Base-by-base conservation (phyloP, 2,797 vertebrate genomes). In the Enteromius fasciolatus region DNA sequence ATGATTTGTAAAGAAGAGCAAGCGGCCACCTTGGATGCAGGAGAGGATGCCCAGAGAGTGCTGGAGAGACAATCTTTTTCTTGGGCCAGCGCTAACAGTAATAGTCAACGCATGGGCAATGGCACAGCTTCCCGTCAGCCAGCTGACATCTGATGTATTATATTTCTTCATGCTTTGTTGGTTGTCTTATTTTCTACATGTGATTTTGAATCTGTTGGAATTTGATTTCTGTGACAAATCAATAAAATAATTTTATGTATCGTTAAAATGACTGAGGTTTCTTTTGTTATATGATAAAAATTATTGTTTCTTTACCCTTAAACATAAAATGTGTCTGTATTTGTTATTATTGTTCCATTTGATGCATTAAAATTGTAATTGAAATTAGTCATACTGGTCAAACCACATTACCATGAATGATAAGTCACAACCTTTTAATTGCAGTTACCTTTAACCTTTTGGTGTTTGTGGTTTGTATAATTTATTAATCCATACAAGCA, bases 1-100 rank as follows among this genome's bases (percentile, higher is more conserved):
- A 86, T 89, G 72, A 86, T 94, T 81, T 88, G 81, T 90, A 94
- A 93, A 86, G 94, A 93, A 82, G 93, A 95, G 89, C 61, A 82
- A n/a, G 90, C 81, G 0, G 89, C 92, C 54, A 89, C 88, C 1
- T 82, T 84, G 0, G 90, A 90, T 0, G 88, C 86, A 69, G 72
- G 73, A 0, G 89, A 90, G n/a, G 85, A 84, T 14, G 81, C 69
- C 4, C 81, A 83, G 81, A 83, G 28, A 64, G 52, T 52, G 11
- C 6, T 63, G 3, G 63, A 83, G 48, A 85, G 11, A 25, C 61
- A 52, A 18, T 36, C 63, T 14, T 69, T 68, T 28, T 67, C 33
- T 50, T 84, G 73, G 20, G 74, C 33, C 23, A 8, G 61, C 44
- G 6, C 3, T 41, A 23, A 83, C 44, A 23, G n/a, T 4, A 78